Evolutionary conservation across 2,888 invertebrate genomes (phyloP).

Genomic region (Notocelia uddmanniana): DNA sequence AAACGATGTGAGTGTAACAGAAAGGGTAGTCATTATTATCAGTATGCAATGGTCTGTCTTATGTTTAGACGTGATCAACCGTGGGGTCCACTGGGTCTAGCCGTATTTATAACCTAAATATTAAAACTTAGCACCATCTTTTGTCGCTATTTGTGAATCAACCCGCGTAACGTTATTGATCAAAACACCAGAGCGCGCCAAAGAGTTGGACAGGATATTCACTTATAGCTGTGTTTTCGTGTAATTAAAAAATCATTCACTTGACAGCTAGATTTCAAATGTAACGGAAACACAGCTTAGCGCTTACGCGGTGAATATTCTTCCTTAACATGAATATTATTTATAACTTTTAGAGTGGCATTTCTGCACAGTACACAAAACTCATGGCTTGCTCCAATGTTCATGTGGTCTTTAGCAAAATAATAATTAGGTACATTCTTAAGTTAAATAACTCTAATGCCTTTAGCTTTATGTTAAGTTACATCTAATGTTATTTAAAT

Average conservation of each 20-base stretch:
- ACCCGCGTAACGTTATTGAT: conserved; percentile 31
- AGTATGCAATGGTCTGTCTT: not conserved
- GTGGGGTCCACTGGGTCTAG: not conserved
- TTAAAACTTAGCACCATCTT: conserved; percentile 57
- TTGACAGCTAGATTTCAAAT: too few species aligned
- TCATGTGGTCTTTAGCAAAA: conserved; percentile 18
- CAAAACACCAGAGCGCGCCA: conserved; percentile 8
- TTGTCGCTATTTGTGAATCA: conserved; percentile 40
- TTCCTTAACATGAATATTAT: too few species aligned
- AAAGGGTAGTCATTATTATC: not conserved
- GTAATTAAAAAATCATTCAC: too few species aligned
- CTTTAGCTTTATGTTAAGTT: conserved; percentile 29
- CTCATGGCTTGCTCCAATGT: not conserved
- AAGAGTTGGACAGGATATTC: too few species aligned
- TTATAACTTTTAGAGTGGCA: not conserved
- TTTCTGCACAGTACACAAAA: too few species aligned
- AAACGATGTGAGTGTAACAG: not conserved
- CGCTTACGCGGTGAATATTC: too few species aligned
- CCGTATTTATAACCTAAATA: conserved; percentile 48
- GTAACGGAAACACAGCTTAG: too few species aligned
- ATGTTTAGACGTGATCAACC: conserved; percentile 6
- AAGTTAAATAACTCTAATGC: conserved; percentile 30
- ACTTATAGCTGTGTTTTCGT: too few species aligned
- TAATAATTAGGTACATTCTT: conserved; percentile 25
- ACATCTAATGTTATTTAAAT: conserved; percentile 32